These are phyloP conservation scores for Synergus laeviventris DNA, from an alignment of 2,888 invertebrate genomes.

Conservation along the genomic window DNA sequence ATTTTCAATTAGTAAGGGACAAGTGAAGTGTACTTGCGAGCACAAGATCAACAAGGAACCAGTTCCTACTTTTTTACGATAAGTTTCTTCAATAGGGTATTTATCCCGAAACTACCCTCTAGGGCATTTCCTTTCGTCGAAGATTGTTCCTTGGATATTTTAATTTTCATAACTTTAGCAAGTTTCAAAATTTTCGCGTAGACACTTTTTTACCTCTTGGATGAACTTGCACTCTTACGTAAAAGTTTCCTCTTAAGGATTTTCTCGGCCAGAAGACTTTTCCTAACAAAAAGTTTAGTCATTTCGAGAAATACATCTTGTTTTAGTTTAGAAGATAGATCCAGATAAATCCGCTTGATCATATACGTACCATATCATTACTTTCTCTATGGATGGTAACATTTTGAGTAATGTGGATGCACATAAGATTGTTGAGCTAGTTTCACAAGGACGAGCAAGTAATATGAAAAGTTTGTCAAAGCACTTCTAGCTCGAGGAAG, in stretches of 20 bases:
- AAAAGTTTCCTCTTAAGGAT: conserved; percentile 33
- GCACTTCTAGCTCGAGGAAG: conserved; percentile 3
- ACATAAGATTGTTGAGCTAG: neutral
- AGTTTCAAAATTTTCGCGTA: conserved; percentile 26
- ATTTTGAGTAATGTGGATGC: neutral
- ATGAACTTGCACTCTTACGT: conserved; percentile 20
- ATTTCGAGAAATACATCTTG: neutral
- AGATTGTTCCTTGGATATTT: conserved; percentile 39
- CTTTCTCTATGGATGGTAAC: neutral
- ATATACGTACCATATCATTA: neutral
- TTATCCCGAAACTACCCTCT: conserved; percentile 32
- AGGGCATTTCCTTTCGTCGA: conserved; percentile 33
- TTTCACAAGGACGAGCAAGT: neutral
- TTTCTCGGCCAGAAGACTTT: conserved; percentile 28
- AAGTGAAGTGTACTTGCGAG: conserved; percentile 15
- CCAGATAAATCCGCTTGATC: neutral
- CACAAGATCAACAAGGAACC: conserved; percentile 28
- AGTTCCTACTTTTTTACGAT: neutral
- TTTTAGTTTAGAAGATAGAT: neutral
- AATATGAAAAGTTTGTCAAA: conserved; percentile 22
- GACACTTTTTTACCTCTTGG: conserved; percentile 23
- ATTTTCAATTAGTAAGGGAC: conserved; percentile 34
- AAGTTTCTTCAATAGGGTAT: conserved; percentile 10
- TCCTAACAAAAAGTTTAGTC: conserved; percentile 18
- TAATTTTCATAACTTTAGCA: conserved; percentile 33